phyloP scores from a whole-genome alignment of 2,888 invertebrate species.

The Monoplex corrugatus region DNA sequence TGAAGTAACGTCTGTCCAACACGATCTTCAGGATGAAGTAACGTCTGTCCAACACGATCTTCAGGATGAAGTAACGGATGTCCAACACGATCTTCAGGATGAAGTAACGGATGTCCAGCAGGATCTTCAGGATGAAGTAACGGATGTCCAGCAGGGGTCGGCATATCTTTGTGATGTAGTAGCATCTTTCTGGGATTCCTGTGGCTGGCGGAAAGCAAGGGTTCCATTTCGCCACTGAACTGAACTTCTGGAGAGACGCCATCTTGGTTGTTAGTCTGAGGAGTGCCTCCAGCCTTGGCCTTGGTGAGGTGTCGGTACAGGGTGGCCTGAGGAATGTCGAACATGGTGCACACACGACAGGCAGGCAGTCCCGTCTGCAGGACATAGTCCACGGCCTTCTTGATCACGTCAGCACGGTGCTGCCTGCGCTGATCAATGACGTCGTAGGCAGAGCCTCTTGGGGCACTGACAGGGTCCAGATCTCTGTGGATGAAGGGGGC shows the following conservation, averaged over 20 bases:
- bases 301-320: slow-evolving; percentile 37
- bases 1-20: too few relatives aligned
- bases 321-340: slow-evolving; percentile 39
- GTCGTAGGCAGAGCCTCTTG: neutral
- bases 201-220: neutral
- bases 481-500: neutral
- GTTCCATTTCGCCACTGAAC: neutral
- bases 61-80: too few relatives aligned
- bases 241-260: neutral
- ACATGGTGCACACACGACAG: slow-evolving; percentile 31
- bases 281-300: slow-evolving; percentile 11
- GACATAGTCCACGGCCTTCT: slow-evolving; percentile 22
- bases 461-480: neutral
- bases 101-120: too few relatives aligned
- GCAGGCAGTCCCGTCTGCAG: slow-evolving; percentile 25
- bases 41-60: too few relatives aligned
- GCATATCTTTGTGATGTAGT: neutral
- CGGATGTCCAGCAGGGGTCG: neutral
- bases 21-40: too few relatives aligned
- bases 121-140: too few relatives aligned
- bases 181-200: neutral
- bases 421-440: neutral
- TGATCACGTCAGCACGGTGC: slow-evolving; percentile 26
- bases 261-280: neutral
- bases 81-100: too few relatives aligned